Base-by-base conservation (phyloP, 2,113 vertebrate genomes). In the Heterotis niloticus region DNA sequence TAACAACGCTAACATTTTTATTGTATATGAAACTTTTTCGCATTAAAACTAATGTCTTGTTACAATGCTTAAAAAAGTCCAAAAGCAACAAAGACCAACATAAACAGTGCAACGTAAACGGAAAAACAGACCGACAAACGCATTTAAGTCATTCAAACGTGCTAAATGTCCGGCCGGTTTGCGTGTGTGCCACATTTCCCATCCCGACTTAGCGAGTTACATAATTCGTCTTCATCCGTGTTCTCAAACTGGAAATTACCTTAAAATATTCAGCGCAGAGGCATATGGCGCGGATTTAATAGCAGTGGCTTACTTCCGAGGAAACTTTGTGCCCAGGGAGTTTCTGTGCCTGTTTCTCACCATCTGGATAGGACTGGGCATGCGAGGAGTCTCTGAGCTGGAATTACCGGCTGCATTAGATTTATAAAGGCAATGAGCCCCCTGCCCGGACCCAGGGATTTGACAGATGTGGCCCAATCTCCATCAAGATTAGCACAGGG, bases 401-500 rank as follows among this genome's bases (percentile, higher is more conserved):
- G 67, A 17, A 71, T 72, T 70, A 76, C 79, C 81, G 80, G 83
- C 86, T 84, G 80, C 79, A 85, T 90, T 87, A 89, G 87, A 90
- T 90, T 89, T 89, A 90, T 89, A 83, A 88, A 88, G 82, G 88
- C 87, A 89, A 88, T 86, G 86, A 89, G 83, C 87, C 84, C 87
- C 87, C 87, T 77, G 85, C 85, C 89, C 82, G 71, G 78, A 86
- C 85, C 90, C 77, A 79, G 84, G 87, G 86, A 90, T 88, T 87
- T 89, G 88, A 90, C 89, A 81, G 86, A 90, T 90, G 88, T 82
- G 87, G 84, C 84, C 86, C 84, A 85, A 84, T 82, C 87, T 83
- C 80, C 77, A 72, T 88, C 88, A 88, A 89, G 88, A 90, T 90
- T 89, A 88, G 89, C 86, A 88, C 82, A 80, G 83, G 84, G 85